Percentiles rank a stretch among this genome's conserved stretches.
Evolutionary conservation across 2,797 vertebrate genomes (phyloP).

Genomic region (Smutsia temminckii): DNA sequence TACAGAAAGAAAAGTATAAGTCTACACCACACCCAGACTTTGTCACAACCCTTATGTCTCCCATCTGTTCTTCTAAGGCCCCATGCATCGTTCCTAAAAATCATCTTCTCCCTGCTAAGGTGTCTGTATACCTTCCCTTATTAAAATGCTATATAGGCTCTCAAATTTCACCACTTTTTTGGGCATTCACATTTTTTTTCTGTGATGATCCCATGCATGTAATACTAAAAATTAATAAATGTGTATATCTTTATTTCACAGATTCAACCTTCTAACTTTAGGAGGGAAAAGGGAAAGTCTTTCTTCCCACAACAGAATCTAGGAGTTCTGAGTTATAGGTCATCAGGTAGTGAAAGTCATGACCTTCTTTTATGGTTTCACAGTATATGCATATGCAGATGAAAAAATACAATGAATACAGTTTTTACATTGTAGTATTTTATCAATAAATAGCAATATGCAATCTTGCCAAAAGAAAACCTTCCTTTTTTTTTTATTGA

Average conservation of each 20-base stretch:
- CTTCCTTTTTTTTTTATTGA: neutral
- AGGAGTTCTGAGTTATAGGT: neutral
- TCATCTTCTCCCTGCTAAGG: neutral
- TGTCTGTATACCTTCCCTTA: neutral
- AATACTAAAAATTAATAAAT: neutral
- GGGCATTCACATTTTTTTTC: neutral
- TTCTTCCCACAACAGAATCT: neutral
- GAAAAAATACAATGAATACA: neutral
- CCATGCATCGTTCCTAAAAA: neutral
- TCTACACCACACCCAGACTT: neutral
- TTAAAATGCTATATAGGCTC: neutral
- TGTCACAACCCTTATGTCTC: neutral
- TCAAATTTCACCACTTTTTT: neutral
- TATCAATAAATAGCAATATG: neutral
- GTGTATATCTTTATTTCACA: neutral
- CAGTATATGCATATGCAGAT: neutral
- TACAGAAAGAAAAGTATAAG: neutral
- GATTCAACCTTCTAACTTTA: neutral
- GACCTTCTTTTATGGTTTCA: neutral
- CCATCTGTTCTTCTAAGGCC: neutral
- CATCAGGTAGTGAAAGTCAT: neutral
- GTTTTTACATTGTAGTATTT: neutral
- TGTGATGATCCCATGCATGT: neutral
- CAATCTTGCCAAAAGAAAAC: neutral
- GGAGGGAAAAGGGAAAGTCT: neutral